Conservation (phyloP, 2,888 invertebrate genomes). For the Parelbella ahira region DNA sequence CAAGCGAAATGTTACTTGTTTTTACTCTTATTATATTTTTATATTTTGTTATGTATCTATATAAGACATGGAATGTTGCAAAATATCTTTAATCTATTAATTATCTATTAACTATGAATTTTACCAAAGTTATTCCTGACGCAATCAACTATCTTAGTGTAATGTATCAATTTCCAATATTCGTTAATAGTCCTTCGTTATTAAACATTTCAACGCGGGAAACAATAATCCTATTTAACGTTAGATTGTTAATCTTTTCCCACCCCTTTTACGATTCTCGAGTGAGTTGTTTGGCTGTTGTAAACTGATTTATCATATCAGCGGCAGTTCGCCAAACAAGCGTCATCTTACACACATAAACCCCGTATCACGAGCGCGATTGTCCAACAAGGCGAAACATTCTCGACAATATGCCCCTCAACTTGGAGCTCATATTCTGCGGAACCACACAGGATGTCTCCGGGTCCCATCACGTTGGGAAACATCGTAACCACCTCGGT, state of each 20-base stretch:
- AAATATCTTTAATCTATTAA: too few relatives aligned
- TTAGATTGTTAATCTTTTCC: conserved; percentile 59
- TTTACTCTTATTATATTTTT: too few relatives aligned
- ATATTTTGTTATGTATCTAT: too few relatives aligned
- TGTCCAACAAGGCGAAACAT: conserved; percentile 52
- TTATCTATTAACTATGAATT: too few relatives aligned
- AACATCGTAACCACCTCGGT: conserved; percentile 38
- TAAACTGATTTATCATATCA: conserved; percentile 80
- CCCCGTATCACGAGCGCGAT: conserved; percentile 61
- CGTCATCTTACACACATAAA: conserved; percentile 80
- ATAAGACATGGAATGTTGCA: too few relatives aligned
- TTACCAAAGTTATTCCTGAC: too few relatives aligned
- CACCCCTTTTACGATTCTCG: conserved; percentile 50
- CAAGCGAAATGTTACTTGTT: too few relatives aligned
- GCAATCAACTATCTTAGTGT: too few relatives aligned
- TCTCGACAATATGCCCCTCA: conserved; percentile 65
- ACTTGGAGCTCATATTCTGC: conserved; percentile 67
- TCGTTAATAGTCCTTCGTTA: conserved; percentile 31
- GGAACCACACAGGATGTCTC: conserved; percentile 56
- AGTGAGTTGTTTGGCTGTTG: conserved; percentile 69
- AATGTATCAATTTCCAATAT: too few relatives aligned
- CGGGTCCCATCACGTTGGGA: conserved; percentile 30
- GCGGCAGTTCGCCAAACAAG: conserved; percentile 70
- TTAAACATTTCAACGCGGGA: conserved; percentile 35
- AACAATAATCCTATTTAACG: conserved; percentile 71